Evolutionary conservation across 1,140 invertebrate genomes (phyloP), one percentile per base, ranked within the genome.

Genomic region (Branchinecta lindahli): DNA sequence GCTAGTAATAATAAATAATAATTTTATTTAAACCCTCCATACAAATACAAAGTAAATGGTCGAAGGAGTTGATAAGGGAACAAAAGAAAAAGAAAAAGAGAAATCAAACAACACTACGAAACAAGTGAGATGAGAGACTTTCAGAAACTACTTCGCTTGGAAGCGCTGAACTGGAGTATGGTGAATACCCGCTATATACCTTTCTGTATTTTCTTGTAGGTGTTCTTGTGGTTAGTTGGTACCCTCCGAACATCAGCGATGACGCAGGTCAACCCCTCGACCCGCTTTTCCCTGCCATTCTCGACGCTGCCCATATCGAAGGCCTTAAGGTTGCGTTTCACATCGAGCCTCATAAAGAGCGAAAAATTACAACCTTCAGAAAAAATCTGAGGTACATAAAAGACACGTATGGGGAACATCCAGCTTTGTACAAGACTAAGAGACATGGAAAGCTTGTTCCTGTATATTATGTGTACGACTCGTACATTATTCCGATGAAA

Each of bases 381-480:
- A 68, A 74, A 65, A 75, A 78, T 70, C 72, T 82, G 0, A 73
- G 75, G 33, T 82, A 82, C 73, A 78, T 82, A 20, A 70, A 78
- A 10, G 68, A 77, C 15, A 78, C 72, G 7, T 83, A 83, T 73
- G 81, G 80, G 45, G 73, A 74, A 44, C 82, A 83, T 69, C 73
- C 79, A 44, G 81, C 80, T 8, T 81, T 82, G 68, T 83, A 82
- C 72, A 75, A 76, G 67, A 72, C 46, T 46, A 44, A 66, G 74
- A 70, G 66, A 66, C 73, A 73, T 47, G 73, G 44, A 67, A 75
- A 66, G 67, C 44, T 68, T 46, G 74, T 82, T 8, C 82, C 82
- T 9, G 33, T 83, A 15, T 80, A 78, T 72, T 83, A 83, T 71
- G 75, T 83, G 3, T 83, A 83, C 72, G 82, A 83, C 73, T 82